Evolutionary conservation across 2,113 vertebrate species (phyloP), one percentile per base, ranked within the genome.

Genomic region (Marmota monax): DNA sequence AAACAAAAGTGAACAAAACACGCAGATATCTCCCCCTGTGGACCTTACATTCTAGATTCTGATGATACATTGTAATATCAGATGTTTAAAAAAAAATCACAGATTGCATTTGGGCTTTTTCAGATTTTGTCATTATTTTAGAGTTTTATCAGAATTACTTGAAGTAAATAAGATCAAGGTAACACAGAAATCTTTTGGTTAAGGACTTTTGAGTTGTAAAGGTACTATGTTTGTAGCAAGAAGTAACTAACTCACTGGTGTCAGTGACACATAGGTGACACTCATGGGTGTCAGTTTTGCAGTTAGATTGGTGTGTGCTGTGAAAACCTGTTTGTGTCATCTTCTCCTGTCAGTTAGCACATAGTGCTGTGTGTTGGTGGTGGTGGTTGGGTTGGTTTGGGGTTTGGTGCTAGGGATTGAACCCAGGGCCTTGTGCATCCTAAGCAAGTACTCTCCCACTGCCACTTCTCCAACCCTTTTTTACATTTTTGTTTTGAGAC

Each of bases 101-200:
- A 74, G 18, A 53, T 61, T 16, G 13, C 63, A 51, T 17, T 61
- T 32, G 72, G 58, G 58, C 72, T 79, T 84, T 58, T 92, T 34
- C 39, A 88, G 84, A 25, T 53, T 73, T 65, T 88, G 88, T 45
- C 22, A 76, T 88, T 94, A 8, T 39, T 74, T 95, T 84, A 84
- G 80, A 88, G 72, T 58, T 94, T 85, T 85, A 76, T 76, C 73
- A 92, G 58, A 94, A 77, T 70, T 89, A 58, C 58, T 73, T 79
- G 42, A 92, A 88, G 92, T 88, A 84, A 95, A 69, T 76, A 88
- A 37, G 25, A 80, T 94, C 88, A 92, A 94, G n/a, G 22, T 61
- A n/a, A 74, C 72, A 23, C 17, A 92, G 63, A 79, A 91, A 88
- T 92, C 34, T 92, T 96, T 82, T 69, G 39, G 80, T 94, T 89